Base-by-base conservation (phyloP, 2,888 invertebrate species). In the Norana najaformis region DNA sequence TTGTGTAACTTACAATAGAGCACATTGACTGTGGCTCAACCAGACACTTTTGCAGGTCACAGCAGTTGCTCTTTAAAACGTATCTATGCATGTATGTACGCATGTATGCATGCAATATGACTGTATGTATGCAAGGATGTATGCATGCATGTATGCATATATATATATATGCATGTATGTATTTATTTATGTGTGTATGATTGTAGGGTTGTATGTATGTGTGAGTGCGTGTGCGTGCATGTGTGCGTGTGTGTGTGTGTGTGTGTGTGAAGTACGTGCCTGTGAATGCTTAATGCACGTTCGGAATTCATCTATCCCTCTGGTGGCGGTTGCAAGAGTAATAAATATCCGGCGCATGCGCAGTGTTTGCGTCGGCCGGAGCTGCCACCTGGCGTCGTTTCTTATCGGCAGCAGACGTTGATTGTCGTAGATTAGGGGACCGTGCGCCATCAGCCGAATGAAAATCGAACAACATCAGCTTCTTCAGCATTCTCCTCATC, bases 131-230 rank as follows among this genome's bases (percentile, higher is more conserved):
- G 37, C 47, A 90, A 90, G 39, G 83, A 90, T 90, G 53, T 90
- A 90, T 90, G 41, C 37, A 89, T 90, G 83, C 69, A 90, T 90
- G 83, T 83, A 90, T 90, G 83, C 90, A 90, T 90, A 37, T 90
- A 90, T 89, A 34, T 90, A 90, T 90, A 35, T 90, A 90, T 90
- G 53, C 89, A 90, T 90, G 53, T 90, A 90, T 90, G 82, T 90
- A 90, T 90, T 37, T 89, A 90, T 90, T 35, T 89, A 90, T 90
- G 47, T 90, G 90, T 90, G 41, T 90, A 90, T 90, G 37, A 89
- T 89, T 89, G 83, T 89, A 90, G 89, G 88, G 88, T 38, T 90
- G 69, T 90, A 90, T 88, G 69, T 90, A 88, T 90, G 38, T 88
- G 88, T 90, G 13, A 5, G 30, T 23, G 53, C 23, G 13, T 23